A percentile compares a stretch with the other conserved stretches of the same genome.
Conservation (phyloP, 2,888 invertebrate genomes). For the Epirrhoe tristata region DNA sequence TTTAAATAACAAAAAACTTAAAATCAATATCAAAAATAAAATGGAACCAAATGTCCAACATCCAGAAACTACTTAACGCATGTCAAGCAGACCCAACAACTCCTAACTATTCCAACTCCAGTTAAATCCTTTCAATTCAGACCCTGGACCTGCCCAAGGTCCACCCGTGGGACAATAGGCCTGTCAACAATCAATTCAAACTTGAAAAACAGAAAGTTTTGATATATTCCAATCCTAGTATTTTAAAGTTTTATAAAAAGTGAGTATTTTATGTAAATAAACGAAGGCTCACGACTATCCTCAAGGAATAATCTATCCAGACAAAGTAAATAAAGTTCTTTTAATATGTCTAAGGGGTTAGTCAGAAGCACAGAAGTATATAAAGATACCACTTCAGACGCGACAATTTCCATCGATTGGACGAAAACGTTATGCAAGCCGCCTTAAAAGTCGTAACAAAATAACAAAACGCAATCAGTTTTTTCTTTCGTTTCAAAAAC, state of each 20-base stretch:
- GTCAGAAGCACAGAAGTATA: too few relatives aligned
- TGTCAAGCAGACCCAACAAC: constrained; percentile 38
- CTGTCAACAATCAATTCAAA: constrained; percentile 48
- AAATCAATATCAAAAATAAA: constrained; percentile 12
- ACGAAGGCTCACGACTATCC: too few relatives aligned
- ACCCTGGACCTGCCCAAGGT: constrained; percentile 35
- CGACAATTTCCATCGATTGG: too few relatives aligned
- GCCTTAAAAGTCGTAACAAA: too few relatives aligned
- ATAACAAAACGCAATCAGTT: too few relatives aligned
- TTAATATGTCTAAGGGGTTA: too few relatives aligned
- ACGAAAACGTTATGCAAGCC: too few relatives aligned
- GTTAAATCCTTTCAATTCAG: constrained; percentile 65
- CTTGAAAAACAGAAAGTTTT: constrained; percentile 38
- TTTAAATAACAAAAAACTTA: too few relatives aligned
- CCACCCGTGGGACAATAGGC: constrained; percentile 55
- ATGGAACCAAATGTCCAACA: constrained; percentile 30
- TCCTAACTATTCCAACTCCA: constrained; percentile 55
- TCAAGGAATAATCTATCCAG: too few relatives aligned
- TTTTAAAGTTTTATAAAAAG: constrained; percentile 25
- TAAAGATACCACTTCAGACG: too few relatives aligned
- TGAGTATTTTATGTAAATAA: constrained; percentile 4
- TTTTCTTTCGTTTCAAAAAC: too few relatives aligned
- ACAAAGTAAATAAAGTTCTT: too few relatives aligned
- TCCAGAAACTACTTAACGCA: constrained; percentile 44
- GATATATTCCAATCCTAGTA: constrained; percentile 9